Evolutionary conservation across 2,797 vertebrate genomes (phyloP), one percentile per base, ranked within the genome.

Genomic region (Halcyon chelicuti): DNA sequence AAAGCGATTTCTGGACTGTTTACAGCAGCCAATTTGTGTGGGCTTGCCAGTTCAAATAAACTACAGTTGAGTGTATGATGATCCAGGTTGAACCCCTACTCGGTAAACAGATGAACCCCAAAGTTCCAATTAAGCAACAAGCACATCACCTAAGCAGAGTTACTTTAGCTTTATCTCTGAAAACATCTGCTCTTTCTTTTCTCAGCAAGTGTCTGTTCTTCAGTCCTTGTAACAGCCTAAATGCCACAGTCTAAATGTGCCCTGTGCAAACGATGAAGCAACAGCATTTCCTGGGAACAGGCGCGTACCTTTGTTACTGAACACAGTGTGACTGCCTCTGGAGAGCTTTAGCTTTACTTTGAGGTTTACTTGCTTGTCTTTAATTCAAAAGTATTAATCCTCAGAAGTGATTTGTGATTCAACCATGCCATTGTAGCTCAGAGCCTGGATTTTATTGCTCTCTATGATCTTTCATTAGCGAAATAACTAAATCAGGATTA

Each of bases 401-500:
- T 81, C 46, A 29, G 72, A 75, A 87, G 57, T 33, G n/a, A 79
- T 74, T 61, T 65, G 80, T 54, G 63, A 81, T 33, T 91, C 47
- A 47, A 16, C 58, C 71, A 10, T 31, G 71, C n/a, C 68, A 58
- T 70, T 60, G 70, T n/a, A 51, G 39, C 76, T 85, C 60, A 49
- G 44, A 82, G 76, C 54, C 66, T 37, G 46, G 52, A 29, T n/a
- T 90, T 94, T 31, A 55, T 58, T 84, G 49, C 46, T 78, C 81
- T 42, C 10, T 70, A 14, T 71, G 42, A 73, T 81, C 57, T 88
- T 94, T 94, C 88, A 77, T 96, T 93, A 96, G 66, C 71, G 23
- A 37, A 90, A 88, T 74, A 82, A 82, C 55, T 51, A 65, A 88
- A 84, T 93, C 54, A 62, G 51, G 78, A 79, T 72, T 66, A 73